Percentiles rank a stretch among this genome's conserved stretches.
phyloP scores from a whole-genome alignment of 2,888 invertebrate genomes.

The Amblyjoppa proteus region DNA sequence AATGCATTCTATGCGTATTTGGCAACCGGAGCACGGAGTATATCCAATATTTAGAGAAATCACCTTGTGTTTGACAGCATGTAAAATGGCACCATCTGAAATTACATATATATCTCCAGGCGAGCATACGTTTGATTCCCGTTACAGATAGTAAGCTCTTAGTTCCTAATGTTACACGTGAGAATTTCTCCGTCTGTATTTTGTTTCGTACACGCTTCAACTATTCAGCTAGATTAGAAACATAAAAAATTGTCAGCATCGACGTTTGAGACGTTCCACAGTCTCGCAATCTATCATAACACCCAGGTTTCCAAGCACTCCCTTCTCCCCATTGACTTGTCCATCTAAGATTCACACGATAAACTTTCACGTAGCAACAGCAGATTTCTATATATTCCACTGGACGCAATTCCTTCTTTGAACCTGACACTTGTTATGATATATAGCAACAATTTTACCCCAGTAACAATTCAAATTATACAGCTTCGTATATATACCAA shows the following conservation, averaged over 20 bases:
- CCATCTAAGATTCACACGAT: slow-evolving; percentile 21
- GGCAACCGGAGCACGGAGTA: neutral
- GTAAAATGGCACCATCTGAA: neutral
- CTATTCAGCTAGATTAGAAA: slow-evolving; percentile 3
- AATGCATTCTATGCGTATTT: neutral
- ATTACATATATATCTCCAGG: neutral
- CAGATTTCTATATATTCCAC: neutral
- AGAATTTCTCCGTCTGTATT: neutral
- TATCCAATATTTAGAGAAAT: neutral
- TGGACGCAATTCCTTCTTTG: neutral
- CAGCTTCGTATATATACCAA: neutral
- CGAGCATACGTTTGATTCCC: slow-evolving; percentile 33
- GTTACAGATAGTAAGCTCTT: slow-evolving; percentile 25
- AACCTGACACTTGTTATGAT: slow-evolving; percentile 18
- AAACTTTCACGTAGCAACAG: slow-evolving; percentile 5
- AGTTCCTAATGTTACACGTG: slow-evolving; percentile 32
- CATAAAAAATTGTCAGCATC: slow-evolving; percentile 1
- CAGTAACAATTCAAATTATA: slow-evolving; percentile 14
- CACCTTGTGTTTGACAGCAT: slow-evolving; percentile 6
- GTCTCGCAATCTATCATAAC: slow-evolving; percentile 29
- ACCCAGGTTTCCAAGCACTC: neutral
- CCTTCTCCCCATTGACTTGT: neutral
- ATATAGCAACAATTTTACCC: slow-evolving; percentile 18
- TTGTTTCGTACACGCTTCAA: slow-evolving; percentile 7
- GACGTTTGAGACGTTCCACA: slow-evolving; percentile 13